Evolutionary conservation across 2,888 invertebrate species (phyloP).

Genomic region (Cyrtodaria siliqua): DNA sequence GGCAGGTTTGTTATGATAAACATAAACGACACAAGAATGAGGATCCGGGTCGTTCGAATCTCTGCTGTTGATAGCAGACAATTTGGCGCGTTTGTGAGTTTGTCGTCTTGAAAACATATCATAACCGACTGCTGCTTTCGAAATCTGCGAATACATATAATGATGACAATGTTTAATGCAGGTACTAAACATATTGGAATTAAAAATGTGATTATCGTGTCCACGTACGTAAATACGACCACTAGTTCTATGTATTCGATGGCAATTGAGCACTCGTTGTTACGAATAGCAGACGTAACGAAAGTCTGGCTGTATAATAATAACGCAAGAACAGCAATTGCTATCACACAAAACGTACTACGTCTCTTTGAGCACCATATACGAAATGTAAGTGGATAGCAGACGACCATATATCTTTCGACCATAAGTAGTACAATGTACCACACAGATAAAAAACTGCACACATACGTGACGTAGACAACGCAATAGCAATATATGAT

Average conservation of each 20-base stretch:
- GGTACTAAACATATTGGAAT: slow-evolving; percentile 73
- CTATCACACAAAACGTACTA: slow-evolving; percentile 59
- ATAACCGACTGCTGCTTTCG: slow-evolving; percentile 45
- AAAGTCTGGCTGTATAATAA: slow-evolving; percentile 77
- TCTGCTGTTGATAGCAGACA: slow-evolving; percentile 69
- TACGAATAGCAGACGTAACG: slow-evolving; percentile 65
- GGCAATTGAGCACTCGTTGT: slow-evolving; percentile 52
- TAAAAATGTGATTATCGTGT: slow-evolving; percentile 73
- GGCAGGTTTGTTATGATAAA: slow-evolving; percentile 80
- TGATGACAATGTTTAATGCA: slow-evolving; percentile 71
- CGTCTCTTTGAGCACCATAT: slow-evolving; percentile 72
- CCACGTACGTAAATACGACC: slow-evolving; percentile 72
- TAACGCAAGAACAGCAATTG: slow-evolving; percentile 63
- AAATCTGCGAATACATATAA: slow-evolving; percentile 62
- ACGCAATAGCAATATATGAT: slow-evolving; percentile 50
- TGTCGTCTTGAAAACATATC: slow-evolving; percentile 42
- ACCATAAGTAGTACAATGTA: slow-evolving; percentile 94
- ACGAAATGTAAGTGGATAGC: slow-evolving; percentile 89
- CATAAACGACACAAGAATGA: slow-evolving; percentile 78
- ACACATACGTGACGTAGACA: slow-evolving; percentile 87
- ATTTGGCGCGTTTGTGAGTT: slow-evolving; percentile 29
- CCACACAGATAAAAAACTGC: slow-evolving; percentile 93
- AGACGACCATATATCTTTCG: slow-evolving; percentile 93
- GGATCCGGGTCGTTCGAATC: slow-evolving; percentile 74
- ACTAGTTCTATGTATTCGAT: slow-evolving; percentile 59